A percentile compares a stretch with the other conserved stretches of the same genome.
phyloP scores from a whole-genome alignment of 2,888 invertebrate species.

The Peribatodes rhomboidaria region DNA sequence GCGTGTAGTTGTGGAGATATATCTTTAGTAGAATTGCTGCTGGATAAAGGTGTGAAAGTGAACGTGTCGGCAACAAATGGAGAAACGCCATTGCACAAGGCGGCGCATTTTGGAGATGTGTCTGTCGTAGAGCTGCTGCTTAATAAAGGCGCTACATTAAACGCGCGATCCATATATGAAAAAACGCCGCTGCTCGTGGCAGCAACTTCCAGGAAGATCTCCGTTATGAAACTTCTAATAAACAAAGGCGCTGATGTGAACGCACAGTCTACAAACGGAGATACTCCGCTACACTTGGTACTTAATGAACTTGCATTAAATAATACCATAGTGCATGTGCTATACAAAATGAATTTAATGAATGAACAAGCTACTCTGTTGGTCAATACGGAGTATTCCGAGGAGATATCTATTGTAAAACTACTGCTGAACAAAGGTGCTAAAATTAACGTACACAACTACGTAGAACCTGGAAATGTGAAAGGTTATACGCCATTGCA shows the following conservation, averaged over 20 bases:
- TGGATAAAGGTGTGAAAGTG: neutral
- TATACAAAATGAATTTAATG: neutral
- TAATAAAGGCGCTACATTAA: neutral
- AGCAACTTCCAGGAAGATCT: constrained; percentile 15
- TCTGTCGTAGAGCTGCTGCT: neutral
- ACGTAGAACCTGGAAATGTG: too few species aligned
- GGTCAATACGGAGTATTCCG: neutral
- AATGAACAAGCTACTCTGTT: neutral
- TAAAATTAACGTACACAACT: neutral
- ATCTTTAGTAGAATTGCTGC: neutral
- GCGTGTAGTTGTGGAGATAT: neutral
- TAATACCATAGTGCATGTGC: neutral
- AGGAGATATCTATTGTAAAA: neutral
- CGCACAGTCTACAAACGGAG: neutral
- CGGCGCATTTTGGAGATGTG: neutral
- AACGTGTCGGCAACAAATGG: neutral
- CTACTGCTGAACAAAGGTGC: neutral
- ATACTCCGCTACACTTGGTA: neutral
- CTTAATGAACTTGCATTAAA: neutral
- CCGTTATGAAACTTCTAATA: neutral
- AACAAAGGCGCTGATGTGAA: neutral
- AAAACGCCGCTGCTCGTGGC: neutral
- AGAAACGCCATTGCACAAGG: neutral
- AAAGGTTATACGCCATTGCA: neutral
- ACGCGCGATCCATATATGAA: neutral